phyloP scores from a whole-genome alignment of 2,888 invertebrate species.

The Apocheima hispidaria region DNA sequence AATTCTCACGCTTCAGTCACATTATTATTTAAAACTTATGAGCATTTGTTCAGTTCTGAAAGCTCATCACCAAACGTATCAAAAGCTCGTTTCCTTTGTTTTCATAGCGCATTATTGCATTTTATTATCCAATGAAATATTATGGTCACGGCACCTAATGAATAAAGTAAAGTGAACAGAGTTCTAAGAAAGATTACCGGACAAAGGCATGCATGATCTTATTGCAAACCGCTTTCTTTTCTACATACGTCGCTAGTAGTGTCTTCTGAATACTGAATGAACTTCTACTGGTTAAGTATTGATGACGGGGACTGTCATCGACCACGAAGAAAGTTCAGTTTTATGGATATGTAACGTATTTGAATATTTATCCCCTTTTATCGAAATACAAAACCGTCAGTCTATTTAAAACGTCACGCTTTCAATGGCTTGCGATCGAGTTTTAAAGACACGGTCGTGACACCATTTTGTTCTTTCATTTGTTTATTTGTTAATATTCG shows the following conservation, averaged over 20 bases:
- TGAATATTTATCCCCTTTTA: slow-evolving; percentile 34
- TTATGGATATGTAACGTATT: slow-evolving; percentile 39
- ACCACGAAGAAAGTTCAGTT: slow-evolving; percentile 39
- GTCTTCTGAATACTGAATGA: slow-evolving; percentile 74
- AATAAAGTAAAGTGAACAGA: slow-evolving; percentile 73
- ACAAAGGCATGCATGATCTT: slow-evolving; percentile 77
- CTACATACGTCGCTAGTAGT: slow-evolving; percentile 70
- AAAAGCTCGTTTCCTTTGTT: slow-evolving; percentile 43
- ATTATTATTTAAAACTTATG: slow-evolving; percentile 1
- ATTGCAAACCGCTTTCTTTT: slow-evolving; percentile 86
- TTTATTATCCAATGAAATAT: slow-evolving; percentile 56
- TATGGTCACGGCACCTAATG: slow-evolving; percentile 73
- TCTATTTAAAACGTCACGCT: slow-evolving; percentile 28
- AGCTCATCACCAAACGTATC: slow-evolving; percentile 29
- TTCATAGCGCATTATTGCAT: slow-evolving; percentile 39
- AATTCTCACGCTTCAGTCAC: slow-evolving; percentile 9
- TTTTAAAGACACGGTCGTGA: slow-evolving; percentile 42
- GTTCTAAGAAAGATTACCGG: slow-evolving; percentile 83
- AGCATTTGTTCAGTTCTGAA: slow-evolving; percentile 13
- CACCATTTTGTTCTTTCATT: slow-evolving; percentile 37
- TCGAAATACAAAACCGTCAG: slow-evolving; percentile 22
- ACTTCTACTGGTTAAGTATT: slow-evolving; percentile 49
- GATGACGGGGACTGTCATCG: slow-evolving; percentile 43
- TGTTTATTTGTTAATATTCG: slow-evolving; percentile 38
- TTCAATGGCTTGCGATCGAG: slow-evolving; percentile 39